Percentiles rank a stretch among this genome's conserved stretches.
These are phyloP conservation scores for Phyllotreta striolata DNA, from an alignment of 2,888 invertebrate species.

Conservation along the genomic window DNA sequence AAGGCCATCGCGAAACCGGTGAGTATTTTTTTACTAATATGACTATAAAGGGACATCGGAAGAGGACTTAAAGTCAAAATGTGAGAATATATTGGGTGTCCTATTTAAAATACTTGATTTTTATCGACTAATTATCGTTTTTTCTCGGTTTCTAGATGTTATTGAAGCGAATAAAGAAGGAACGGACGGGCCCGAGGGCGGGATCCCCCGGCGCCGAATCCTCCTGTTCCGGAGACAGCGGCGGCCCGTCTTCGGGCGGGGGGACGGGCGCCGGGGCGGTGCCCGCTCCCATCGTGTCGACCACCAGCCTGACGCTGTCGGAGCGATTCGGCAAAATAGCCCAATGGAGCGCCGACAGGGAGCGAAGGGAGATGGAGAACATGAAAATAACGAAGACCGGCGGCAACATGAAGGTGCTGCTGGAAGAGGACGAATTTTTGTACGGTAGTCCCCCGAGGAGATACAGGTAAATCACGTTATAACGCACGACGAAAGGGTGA, in stretches of 20 bases:
- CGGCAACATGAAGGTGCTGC: conserved; percentile 79
- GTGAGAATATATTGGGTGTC: no score
- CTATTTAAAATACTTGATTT: no score
- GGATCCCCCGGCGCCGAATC: conserved; percentile 65
- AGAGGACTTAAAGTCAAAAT: no score
- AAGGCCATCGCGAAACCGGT: conserved; percentile 43
- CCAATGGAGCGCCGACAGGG: conserved; percentile 83
- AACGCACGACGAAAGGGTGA: not conserved
- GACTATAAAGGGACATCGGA: no score
- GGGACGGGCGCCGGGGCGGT: no score
- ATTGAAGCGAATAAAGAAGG: conserved; percentile 59
- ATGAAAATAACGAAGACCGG: conserved; percentile 85
- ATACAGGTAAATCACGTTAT: conserved; percentile 54
- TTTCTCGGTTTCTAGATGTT: conserved; percentile 51
- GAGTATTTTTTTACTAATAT: conserved; percentile 31
- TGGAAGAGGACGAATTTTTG: conserved; percentile 68
- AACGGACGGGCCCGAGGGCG: conserved; percentile 57
- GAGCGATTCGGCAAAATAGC: conserved; percentile 93
- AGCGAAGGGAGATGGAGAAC: conserved; percentile 82
- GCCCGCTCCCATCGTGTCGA: conserved; percentile 69
- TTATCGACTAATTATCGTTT: not conserved
- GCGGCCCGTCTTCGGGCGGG: conserved; percentile 66
- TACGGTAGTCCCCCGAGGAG: conserved; percentile 66
- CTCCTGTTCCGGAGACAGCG: conserved; percentile 69
- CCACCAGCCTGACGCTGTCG: conserved; percentile 76